phyloP scores from a whole-genome alignment of 2,113 vertebrate genomes.

The Otis tarda region DNA sequence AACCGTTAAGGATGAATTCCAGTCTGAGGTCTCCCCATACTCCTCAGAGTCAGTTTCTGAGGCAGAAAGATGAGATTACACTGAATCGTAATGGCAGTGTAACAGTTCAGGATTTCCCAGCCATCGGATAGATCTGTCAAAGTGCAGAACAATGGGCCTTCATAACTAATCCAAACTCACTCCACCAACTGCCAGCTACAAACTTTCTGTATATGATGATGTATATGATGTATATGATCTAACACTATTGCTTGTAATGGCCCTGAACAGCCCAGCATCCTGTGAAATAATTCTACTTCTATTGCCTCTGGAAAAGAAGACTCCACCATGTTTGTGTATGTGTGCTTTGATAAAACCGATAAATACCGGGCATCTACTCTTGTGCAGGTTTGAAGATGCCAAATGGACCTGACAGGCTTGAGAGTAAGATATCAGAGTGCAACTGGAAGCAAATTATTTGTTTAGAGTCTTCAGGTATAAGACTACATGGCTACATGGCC shows the following conservation, averaged over 20 bases:
- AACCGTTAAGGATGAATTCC: neutral
- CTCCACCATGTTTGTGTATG: neutral
- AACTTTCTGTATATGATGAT: neutral
- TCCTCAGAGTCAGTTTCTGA: neutral
- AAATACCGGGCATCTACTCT: neutral
- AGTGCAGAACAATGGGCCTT: neutral
- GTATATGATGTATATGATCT: too few relatives aligned
- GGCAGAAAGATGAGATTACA: neutral
- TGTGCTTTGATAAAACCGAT: neutral
- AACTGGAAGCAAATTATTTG: neutral
- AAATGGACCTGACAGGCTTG: neutral
- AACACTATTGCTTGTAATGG: neutral
- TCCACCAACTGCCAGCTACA: neutral
- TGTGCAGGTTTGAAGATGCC: neutral
- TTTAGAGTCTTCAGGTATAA: neutral
- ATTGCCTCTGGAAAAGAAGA: neutral
- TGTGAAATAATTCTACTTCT: neutral
- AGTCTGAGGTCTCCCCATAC: neutral
- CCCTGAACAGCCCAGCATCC: neutral
- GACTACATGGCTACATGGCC: neutral
- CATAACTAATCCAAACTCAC: neutral
- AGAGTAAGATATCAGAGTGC: neutral
- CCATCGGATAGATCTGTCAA: neutral
- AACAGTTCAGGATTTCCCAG: neutral
- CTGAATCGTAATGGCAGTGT: neutral